Percentiles rank a stretch among this genome's conserved stretches.
Evolutionary conservation across 2,113 vertebrate species (phyloP).

Genomic region (Pomatostomus ruficeps): DNA sequence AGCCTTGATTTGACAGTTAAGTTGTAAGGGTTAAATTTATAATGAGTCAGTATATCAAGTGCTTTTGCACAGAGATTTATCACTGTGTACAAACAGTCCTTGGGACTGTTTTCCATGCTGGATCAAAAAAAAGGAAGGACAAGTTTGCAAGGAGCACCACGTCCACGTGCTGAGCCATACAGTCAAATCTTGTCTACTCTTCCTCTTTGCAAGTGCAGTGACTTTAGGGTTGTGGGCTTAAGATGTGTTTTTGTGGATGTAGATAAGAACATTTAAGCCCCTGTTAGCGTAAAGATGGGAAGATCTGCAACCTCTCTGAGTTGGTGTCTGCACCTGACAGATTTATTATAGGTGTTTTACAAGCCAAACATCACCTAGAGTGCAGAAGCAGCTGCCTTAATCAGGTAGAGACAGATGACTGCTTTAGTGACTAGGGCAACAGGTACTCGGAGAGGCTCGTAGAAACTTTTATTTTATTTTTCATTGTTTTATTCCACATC

Average conservation of each 20-base stretch:
- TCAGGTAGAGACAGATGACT: neutral
- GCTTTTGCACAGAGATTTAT: neutral
- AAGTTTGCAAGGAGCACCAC: fast-evolving
- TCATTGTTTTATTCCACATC: neutral
- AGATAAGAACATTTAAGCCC: neutral
- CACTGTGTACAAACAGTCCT: neutral
- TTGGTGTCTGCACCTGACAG: neutral
- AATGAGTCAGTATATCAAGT: neutral
- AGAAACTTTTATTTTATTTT: neutral
- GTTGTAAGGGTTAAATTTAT: neutral
- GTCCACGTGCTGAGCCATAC: fast-evolving
- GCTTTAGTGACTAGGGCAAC: neutral
- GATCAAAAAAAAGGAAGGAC: neutral
- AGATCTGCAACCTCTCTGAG: neutral
- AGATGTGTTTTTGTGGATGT: neutral
- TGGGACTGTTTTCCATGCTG: neutral
- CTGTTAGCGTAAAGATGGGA: neutral
- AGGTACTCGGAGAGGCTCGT: neutral
- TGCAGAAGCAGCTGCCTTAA: neutral
- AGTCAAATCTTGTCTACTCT: neutral
- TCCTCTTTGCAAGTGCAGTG: neutral
- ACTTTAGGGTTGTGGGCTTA: neutral
- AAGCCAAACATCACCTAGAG: neutral
- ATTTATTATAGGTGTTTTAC: neutral
- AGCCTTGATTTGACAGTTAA: neutral